phyloP scores from a whole-genome alignment of 2,888 invertebrate species.

The Sphaerophoria taeniata region DNA sequence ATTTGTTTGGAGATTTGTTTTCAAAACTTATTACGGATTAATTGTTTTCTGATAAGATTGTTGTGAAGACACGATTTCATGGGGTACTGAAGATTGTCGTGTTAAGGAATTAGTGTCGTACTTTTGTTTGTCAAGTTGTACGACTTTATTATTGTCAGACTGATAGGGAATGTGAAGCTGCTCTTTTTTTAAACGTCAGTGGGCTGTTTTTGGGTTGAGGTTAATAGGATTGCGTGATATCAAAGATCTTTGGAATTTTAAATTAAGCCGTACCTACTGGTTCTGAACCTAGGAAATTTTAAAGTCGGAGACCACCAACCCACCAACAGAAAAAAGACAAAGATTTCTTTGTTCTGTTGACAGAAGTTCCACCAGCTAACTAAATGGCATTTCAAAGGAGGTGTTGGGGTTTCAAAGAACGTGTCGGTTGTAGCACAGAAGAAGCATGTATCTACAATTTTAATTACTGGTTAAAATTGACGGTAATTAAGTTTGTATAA shows the following conservation, averaged over 20 bases:
- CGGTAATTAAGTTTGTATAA: too few relatives aligned
- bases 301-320: too few relatives aligned
- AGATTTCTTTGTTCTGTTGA: too few relatives aligned
- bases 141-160: slow-evolving; percentile 10
- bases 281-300: too few relatives aligned
- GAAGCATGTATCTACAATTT: too few relatives aligned
- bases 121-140: background rate
- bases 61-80: slow-evolving; percentile 27
- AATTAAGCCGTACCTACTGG: too few relatives aligned
- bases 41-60: slow-evolving; percentile 56
- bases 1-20: slow-evolving; percentile 62
- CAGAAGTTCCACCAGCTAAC: too few relatives aligned
- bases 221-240: slow-evolving; percentile 21
- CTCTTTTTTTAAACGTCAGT: background rate
- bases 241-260: background rate
- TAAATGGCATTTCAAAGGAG: too few relatives aligned
- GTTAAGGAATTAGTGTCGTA: slow-evolving; percentile 50
- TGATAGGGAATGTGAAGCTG: slow-evolving; percentile 18
- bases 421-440: too few relatives aligned
- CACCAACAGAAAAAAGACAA: too few relatives aligned
- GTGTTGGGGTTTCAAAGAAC: too few relatives aligned
- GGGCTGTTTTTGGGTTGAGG: slow-evolving; percentile 1
- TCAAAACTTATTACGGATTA: slow-evolving; percentile 49
- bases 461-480: too few relatives aligned
- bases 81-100: slow-evolving; percentile 32